Evolutionary conservation across 2,797 vertebrate genomes (phyloP), one percentile per base, ranked within the genome.

Genomic region (Falco concolor): DNA sequence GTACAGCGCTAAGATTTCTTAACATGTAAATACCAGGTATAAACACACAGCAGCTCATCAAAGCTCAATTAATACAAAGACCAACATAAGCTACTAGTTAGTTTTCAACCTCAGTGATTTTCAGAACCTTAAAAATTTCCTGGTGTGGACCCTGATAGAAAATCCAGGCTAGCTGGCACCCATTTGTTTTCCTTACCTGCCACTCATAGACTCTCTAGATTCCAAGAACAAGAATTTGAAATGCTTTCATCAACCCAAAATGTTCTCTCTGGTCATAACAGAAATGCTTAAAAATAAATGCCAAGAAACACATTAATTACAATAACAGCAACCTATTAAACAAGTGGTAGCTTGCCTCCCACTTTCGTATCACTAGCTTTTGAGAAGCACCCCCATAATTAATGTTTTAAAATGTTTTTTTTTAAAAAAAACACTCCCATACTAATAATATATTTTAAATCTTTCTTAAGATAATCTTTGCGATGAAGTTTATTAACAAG

Each of bases 201-300:
- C 65, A 69, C 49, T 93, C 42, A n/a, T 1, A 44, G 21, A 44
- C 27, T 47, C 6, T 10, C 54, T 49, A n/a, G 38, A 65, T 54
- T 88, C 44, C 10, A 49, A 63, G 6, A 80, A 9, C 4, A 45
- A 19, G 36, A 80, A 60, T 57, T 60, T 50, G 7, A 68, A 78
- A 59, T 15, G 42, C 5, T 70, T 67, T 9, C 36, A 63, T 59
- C 24, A 67, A 56, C 28, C 67, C 67, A 32, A 78, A 69, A 42
- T 25, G 3, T 53, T 60, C 59, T 63, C n/a, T 54, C 75, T 4
- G 5, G 19, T 44, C 7, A 10, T 57, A 95, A 69, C 12, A 91
- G n/a, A 85, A 91, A 72, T 25, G 42, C 28, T 84, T 86, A 75
- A 73, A 92, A 81, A 78, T 28, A 65, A 84, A 69, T 42, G 32